These are phyloP conservation scores for Diglossa cyanea DNA, from an alignment of 2,797 vertebrate species.

Conservation along the genomic window DNA sequence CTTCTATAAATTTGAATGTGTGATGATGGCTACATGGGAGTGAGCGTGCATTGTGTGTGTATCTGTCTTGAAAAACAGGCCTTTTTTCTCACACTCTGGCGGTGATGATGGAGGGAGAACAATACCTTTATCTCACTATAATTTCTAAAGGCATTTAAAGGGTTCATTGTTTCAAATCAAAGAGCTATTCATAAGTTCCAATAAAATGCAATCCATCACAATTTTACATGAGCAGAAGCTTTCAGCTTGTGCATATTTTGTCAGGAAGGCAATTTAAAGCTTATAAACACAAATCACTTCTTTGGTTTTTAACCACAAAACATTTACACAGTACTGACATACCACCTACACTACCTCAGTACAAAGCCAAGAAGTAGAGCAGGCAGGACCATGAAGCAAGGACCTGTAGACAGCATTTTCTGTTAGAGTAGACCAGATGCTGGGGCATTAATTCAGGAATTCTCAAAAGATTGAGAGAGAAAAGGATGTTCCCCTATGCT, in stretches of 20 bases:
- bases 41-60: neutral
- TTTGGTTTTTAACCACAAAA: slow-evolving; percentile 50
- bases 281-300: slow-evolving; percentile 63
- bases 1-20: neutral
- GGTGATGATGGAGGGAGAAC: neutral
- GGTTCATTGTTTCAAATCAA: slow-evolving; percentile 39
- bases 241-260: slow-evolving; percentile 38
- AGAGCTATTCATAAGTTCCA: slow-evolving; percentile 41
- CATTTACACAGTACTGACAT: slow-evolving; percentile 10
- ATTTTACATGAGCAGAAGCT: slow-evolving; percentile 34
- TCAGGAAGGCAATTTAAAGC: slow-evolving; percentile 62
- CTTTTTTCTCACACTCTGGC: neutral
- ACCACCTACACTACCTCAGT: neutral
- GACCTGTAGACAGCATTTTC: neutral
- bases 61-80: neutral
- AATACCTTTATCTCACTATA: neutral
- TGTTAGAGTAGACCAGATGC: neutral
- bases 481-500: neutral
- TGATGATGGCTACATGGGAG: neutral
- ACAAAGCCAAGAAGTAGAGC: neutral
- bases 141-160: slow-evolving; percentile 32
- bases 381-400: neutral
- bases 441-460: neutral
- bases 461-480: neutral
- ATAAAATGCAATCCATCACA: slow-evolving; percentile 50